Evolutionary conservation across 1,140 invertebrate genomes (phyloP), one percentile per base, ranked within the genome.

Genomic region (Maconellicoccus hirsutus): DNA sequence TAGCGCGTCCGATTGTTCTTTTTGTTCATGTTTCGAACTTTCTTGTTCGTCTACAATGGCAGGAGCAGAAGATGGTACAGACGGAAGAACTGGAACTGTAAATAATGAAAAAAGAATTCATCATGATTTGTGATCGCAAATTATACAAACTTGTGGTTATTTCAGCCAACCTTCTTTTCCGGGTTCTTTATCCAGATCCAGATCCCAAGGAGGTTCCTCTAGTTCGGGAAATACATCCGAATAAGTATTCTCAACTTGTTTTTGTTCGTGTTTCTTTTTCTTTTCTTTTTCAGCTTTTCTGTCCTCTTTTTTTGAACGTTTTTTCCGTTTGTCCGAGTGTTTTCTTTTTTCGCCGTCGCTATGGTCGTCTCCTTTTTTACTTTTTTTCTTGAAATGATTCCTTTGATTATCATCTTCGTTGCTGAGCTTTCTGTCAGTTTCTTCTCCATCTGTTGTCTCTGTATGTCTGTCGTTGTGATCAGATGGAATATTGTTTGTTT

Each of bases 301-400:
- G 2, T 66, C 61, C 21, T 66, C 61, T 66, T 66, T 66, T 25
- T 25, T 66, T 16, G 61, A 66, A 66, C 16, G 61, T 25, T 25
- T 66, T 66, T 66, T 66, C 1, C 61, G 61, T 25, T 25, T 66
- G 22, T 66, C 61, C 4, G 61, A 66, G 25, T 66, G 61, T 66
- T 66, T 66, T 22, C 25, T 22, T 26, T 16, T 66, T 12, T 66
- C 61, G 25, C 25, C 25, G 21, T 66, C 61, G 52, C 52, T 66
- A 23, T 66, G 61, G 25, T 66, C 61, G 25, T 66, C 61, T 1
- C 10, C 8, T 26, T 66, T 66, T 16, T 66, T 66, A 19, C 61
- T 66, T 6, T 19, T 22, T 26, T 66, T 66, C 25, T 23, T 66
- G 16, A 23, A 22, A 25, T 23, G 25, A 19, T 22, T 66, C 10